Evolutionary conservation across 53 echinoderm and acorn worm genomes (phyloP).

Genomic region (Astropecten irregularis): DNA sequence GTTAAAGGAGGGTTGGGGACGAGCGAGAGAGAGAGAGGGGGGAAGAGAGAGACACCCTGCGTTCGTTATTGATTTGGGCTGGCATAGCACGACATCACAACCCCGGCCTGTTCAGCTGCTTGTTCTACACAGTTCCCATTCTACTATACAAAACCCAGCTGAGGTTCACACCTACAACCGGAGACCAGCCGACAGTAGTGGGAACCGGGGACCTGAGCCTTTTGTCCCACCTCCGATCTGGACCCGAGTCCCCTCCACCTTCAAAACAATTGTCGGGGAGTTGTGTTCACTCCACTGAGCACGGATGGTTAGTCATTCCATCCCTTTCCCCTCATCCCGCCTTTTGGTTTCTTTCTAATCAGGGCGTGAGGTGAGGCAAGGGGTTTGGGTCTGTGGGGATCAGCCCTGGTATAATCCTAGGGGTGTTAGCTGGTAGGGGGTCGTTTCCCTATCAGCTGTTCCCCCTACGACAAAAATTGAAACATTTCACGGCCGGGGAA

Average conservation of each 20-base stretch:
- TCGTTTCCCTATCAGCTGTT: conserved; percentile 43
- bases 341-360: neutral
- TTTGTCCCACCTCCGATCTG: neutral
- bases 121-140: neutral
- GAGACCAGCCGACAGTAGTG: neutral
- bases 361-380: neutral
- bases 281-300: conserved; percentile 18
- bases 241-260: too few species aligned
- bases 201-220: neutral
- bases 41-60: too few species aligned
- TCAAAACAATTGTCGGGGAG: too few species aligned
- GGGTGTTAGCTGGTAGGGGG: conserved; percentile 9
- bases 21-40: too few species aligned
- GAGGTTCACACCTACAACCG: conserved; percentile 40
- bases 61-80: conserved; percentile 44
- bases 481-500: conserved; percentile 5
- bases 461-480: neutral
- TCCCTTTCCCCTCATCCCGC: neutral
- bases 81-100: conserved; percentile 17
- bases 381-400: neutral
- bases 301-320: conserved; percentile 14
- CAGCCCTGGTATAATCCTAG: neutral
- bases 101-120: neutral
- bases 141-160: neutral
- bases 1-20: too few species aligned